Conservation (phyloP, 2,888 invertebrate species). For the Pyrrhosoma nymphula region DNA sequence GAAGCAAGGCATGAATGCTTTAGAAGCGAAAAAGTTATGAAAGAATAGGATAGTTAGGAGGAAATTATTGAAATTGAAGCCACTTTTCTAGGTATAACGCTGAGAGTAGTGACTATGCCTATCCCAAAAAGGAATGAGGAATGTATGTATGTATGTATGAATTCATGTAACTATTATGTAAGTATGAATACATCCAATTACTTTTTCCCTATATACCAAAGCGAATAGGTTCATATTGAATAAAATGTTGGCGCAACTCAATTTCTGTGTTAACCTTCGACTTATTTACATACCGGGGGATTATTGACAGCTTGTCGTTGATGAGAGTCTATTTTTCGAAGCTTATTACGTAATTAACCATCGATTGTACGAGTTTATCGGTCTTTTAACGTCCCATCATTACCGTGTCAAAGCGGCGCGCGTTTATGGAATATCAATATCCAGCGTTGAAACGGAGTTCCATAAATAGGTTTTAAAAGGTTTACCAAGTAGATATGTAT, state of each 20-base stretch:
- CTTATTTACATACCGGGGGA: neutral
- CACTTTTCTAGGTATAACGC: too few relatives aligned
- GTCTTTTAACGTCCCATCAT: neutral
- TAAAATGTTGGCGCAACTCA: neutral
- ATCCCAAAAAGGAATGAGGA: too few relatives aligned
- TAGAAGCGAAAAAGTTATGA: too few relatives aligned
- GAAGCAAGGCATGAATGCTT: too few relatives aligned
- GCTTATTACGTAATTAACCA: neutral
- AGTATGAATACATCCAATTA: too few relatives aligned
- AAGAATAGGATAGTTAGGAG: too few relatives aligned
- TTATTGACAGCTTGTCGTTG: neutral
- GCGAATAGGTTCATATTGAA: neutral
- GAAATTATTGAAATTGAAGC: too few relatives aligned
- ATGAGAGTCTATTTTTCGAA: neutral
- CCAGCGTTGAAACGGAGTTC: neutral
- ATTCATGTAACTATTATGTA: too few relatives aligned
- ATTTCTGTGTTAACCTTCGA: neutral
- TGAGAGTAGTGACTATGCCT: too few relatives aligned
- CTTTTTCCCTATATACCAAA: neutral
- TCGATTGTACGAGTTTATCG: neutral
- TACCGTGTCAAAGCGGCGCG: neutral
- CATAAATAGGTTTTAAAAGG: neutral
- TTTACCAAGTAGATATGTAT: neutral
- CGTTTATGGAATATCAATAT: conserved; percentile 27
- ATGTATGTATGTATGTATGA: too few relatives aligned